Evolutionary conservation across 2,888 invertebrate species (phyloP).

Genomic region (Cataglyphis rosenhaueri): DNA sequence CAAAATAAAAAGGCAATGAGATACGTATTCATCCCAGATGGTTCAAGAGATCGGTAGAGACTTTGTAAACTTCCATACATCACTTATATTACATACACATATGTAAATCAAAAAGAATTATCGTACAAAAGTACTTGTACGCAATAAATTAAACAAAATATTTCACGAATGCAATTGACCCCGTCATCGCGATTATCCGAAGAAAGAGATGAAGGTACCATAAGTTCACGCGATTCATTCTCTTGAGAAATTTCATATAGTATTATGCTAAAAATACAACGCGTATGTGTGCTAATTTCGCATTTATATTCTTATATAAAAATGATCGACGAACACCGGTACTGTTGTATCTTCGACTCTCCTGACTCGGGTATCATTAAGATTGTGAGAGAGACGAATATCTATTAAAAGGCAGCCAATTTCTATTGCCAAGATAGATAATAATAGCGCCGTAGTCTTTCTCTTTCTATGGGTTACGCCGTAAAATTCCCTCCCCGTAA

Average conservation of each 20-base stretch:
- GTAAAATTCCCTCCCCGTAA: slow-evolving; percentile 69
- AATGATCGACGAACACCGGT: background rate
- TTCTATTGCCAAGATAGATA: slow-evolving; percentile 72
- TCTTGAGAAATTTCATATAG: background rate
- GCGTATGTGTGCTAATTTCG: slow-evolving; percentile 30
- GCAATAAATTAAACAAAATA: background rate
- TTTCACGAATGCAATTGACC: slow-evolving; percentile 1
- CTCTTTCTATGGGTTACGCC: slow-evolving; percentile 62
- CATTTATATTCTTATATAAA: slow-evolving; percentile 24
- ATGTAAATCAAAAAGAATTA: background rate
- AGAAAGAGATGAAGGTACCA: background rate
- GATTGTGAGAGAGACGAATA: slow-evolving; percentile 32
- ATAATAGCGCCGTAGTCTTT: slow-evolving; percentile 70
- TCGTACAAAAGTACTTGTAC: background rate
- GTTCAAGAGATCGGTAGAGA: background rate
- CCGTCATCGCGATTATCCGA: background rate
- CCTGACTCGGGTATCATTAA: slow-evolving; percentile 60
- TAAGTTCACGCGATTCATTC: slow-evolving; percentile 3
- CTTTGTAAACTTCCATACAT: background rate
- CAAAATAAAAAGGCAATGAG: slow-evolving; percentile 55
- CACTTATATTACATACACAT: background rate
- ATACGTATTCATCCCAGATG: background rate
- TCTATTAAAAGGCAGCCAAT: slow-evolving; percentile 72
- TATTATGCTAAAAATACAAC: background rate
- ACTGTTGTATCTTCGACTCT: slow-evolving; percentile 10